Evolutionary conservation across 2,113 vertebrate genomes (phyloP).

Genomic region (Apteryx mantelli): DNA sequence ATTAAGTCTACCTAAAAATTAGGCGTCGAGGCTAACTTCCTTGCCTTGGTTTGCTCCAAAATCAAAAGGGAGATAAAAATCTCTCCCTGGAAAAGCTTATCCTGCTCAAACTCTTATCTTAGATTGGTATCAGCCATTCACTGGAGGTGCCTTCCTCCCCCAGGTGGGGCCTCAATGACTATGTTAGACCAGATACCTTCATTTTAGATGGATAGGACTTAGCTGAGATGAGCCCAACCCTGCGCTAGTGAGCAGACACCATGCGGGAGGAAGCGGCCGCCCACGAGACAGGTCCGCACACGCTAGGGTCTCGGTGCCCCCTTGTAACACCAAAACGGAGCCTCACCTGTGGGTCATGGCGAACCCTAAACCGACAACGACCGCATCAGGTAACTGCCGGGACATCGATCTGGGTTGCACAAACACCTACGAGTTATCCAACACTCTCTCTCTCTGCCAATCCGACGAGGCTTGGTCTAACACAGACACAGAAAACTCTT

Average conservation of each 20-base stretch:
- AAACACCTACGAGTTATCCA: background rate
- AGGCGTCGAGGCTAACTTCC: conserved; percentile 46
- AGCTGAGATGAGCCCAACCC: background rate
- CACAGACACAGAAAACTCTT: background rate
- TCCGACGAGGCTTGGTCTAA: background rate
- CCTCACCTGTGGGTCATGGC: background rate
- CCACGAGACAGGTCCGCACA: background rate
- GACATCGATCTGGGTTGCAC: background rate
- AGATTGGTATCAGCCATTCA: conserved; percentile 66
- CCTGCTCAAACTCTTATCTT: conserved; percentile 57
- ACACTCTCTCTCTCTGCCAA: background rate
- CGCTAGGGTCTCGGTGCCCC: background rate
- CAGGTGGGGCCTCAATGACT: conserved; percentile 42
- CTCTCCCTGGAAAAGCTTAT: conserved; percentile 66
- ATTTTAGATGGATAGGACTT: conserved; percentile 43
- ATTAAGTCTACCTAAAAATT: conserved; percentile 48
- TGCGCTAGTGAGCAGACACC: background rate
- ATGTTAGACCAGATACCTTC: conserved; percentile 53
- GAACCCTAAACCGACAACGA: background rate
- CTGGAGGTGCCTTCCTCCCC: conserved; percentile 1
- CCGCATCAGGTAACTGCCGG: background rate
- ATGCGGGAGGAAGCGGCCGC: background rate
- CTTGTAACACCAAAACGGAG: background rate
- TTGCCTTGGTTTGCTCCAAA: conserved; percentile 47
- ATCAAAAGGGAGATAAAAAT: conserved; percentile 64